Base-by-base conservation (phyloP, 2,113 vertebrate species). In the Lepisosteus oculatus region DNA sequence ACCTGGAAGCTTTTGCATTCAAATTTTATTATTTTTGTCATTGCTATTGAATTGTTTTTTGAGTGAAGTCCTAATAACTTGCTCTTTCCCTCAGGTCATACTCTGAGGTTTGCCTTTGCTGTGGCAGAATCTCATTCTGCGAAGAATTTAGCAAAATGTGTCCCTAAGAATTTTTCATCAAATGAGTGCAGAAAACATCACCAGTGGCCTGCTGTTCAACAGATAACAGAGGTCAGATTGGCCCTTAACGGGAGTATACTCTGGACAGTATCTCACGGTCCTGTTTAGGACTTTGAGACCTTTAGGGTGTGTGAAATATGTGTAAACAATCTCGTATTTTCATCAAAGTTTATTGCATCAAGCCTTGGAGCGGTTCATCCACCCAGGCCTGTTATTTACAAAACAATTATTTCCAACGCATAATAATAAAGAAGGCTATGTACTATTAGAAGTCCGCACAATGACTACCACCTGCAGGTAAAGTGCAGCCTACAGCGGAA, bases 171-270 rank as follows among this genome's bases (percentile, higher is more conserved):
- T 51, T 0, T 51, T 51, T 51, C 47, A 51, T 5, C 47, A 51
- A 9, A 51, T 51, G 5, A 51, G 1, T 6, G 47, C 47, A 51
- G 1, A 29, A 51, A 51, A 9, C 47, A 51, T 51, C 80, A 85
- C 81, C 80, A 78, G 81, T 84, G 79, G 79, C 81, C 83, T 63
- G 69, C 79, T 78, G 83, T 84, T 83, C 85, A 82, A 87, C 83
- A 83, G 83, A 87, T 85, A 87, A 87, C 83, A 84, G 83, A 84
- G 80, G 83, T 85, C 83, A 84, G 78, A 77, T 83, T 79, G 83
- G 84, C 81, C 77, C 71, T 74, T 66, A 85, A 82, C 76, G 82
- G 70, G 65, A 73, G 74, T 55, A 51, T 47, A 76, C 77, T 71
- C 68, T 61, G 74, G 76, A 78, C 76, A 62, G 65, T 9, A 72